A percentile compares a stretch with the other conserved stretches of the same genome.
Conservation (phyloP, 2,113 vertebrate genomes). For the Trogon surrucura region DNA sequence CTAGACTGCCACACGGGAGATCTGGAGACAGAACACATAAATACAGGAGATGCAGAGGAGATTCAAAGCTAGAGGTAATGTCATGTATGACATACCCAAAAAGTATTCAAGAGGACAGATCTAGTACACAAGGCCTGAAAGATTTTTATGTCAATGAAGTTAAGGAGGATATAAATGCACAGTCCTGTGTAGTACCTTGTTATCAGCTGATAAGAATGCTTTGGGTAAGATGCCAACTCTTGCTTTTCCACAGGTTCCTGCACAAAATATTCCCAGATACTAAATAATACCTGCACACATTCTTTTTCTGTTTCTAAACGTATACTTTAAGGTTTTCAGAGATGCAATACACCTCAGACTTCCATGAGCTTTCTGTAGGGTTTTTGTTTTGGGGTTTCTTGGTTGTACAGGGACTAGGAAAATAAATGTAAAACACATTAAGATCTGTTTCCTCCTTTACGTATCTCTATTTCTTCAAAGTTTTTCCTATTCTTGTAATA, state of each 20-base stretch:
- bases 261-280: not conserved
- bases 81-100: not conserved
- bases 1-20: not conserved
- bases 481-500: not conserved
- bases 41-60: not conserved
- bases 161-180: not conserved
- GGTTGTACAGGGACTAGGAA: not conserved
- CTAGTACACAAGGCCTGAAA: not conserved
- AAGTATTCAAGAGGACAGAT: not conserved
- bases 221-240: not conserved
- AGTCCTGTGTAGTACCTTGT: too few species aligned
- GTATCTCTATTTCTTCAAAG: not conserved
- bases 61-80: not conserved
- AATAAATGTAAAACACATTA: not conserved
- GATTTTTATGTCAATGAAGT: not conserved
- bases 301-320: not conserved
- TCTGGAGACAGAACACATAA: not conserved
- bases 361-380: not conserved
- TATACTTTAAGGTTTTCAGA: not conserved
- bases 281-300: not conserved
- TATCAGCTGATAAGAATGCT: not conserved
- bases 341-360: not conserved
- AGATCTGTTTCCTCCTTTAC: not conserved
- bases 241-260: not conserved
- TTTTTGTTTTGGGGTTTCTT: not conserved